Base-by-base conservation (phyloP, 2,797 vertebrate genomes). In the Phrynocephalus guinanensis region DNA sequence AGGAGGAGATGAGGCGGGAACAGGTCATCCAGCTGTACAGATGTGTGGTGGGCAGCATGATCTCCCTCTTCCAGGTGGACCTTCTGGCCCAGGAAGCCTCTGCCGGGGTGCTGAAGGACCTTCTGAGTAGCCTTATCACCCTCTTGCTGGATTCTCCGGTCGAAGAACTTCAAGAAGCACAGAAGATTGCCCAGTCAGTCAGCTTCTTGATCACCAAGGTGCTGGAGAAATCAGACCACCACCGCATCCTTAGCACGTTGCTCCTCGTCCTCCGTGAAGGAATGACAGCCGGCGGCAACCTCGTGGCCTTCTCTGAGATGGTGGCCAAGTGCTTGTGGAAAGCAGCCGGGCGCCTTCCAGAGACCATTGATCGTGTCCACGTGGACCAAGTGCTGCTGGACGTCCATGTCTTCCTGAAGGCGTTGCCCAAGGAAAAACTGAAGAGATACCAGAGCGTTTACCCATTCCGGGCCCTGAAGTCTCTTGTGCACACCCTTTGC, bases 1-100 rank as follows among this genome's bases (percentile, higher is more conserved):
- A 98, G 56, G 98, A 98, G 90, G 95, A 97, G 20, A 92, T 96
- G 92, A 95, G 97, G 94, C 98, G 97, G 92, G 96, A 92, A 71
- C 97, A 97, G 92, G 97, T 98, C 93, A 96, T 97, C 91, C 97
- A 97, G 88, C 96, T 97, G n/a, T 98, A 97, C 94, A 97, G 97
- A 94, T 98, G 97, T 94, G 97, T 98, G 93, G 97, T 98, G 6
- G 97, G 97, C 66, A 97, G 97, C 95, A 96, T 97, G 95, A 93
- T 97, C 20, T 97, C 97, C 97, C 88, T 97, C 80, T 98, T 98
- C 93, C 97, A 97, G 0, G 95, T 97, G 95, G 97, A 97, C 88
- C 94, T 96, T 48, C 90, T 98, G 91, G 96, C 97, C 63, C 95
- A 95, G 88, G 97, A 98, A 91, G 96, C 96, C 0, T 98, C 97